phyloP scores from a whole-genome alignment of 2,888 invertebrate genomes.

The Clanis bilineata region DNA sequence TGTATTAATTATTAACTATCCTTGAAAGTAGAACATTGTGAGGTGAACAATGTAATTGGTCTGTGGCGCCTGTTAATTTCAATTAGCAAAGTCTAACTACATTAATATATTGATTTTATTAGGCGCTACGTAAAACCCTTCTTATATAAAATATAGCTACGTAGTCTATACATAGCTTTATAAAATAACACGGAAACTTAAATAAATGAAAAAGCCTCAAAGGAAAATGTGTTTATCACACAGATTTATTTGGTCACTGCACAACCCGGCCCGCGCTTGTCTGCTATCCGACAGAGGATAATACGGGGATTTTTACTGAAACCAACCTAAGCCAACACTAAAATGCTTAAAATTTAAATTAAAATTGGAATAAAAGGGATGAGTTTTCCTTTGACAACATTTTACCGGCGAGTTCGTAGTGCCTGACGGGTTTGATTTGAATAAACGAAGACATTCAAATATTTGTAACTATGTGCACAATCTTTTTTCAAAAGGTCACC shows the following conservation, averaged over 20 bases:
- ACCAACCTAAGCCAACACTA: constrained; percentile 58
- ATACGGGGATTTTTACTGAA: constrained; percentile 65
- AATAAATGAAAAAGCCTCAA: background rate
- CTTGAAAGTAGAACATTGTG: too few relatives aligned
- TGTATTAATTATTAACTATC: too few relatives aligned
- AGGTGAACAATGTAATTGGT: too few relatives aligned
- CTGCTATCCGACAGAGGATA: constrained; percentile 58
- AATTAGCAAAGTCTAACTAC: background rate
- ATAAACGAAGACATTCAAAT: background rate
- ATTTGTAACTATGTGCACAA: too few relatives aligned
- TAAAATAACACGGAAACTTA: too few relatives aligned
- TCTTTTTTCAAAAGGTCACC: too few relatives aligned
- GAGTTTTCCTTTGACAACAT: constrained; percentile 14
- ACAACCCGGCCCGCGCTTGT: constrained; percentile 39
- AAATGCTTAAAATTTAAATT: constrained; percentile 56
- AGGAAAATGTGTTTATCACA: background rate
- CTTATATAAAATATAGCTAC: too few relatives aligned
- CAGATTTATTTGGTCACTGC: constrained; percentile 37
- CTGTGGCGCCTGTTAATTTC: background rate
- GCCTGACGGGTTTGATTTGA: background rate
- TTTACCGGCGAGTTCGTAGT: background rate
- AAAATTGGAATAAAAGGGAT: constrained; percentile 39
- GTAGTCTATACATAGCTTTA: too few relatives aligned
- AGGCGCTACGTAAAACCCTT: background rate
- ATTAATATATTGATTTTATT: background rate